phyloP scores from a whole-genome alignment of 2,888 invertebrate genomes.

The Ashinkailepas kermadecensis region DNA sequence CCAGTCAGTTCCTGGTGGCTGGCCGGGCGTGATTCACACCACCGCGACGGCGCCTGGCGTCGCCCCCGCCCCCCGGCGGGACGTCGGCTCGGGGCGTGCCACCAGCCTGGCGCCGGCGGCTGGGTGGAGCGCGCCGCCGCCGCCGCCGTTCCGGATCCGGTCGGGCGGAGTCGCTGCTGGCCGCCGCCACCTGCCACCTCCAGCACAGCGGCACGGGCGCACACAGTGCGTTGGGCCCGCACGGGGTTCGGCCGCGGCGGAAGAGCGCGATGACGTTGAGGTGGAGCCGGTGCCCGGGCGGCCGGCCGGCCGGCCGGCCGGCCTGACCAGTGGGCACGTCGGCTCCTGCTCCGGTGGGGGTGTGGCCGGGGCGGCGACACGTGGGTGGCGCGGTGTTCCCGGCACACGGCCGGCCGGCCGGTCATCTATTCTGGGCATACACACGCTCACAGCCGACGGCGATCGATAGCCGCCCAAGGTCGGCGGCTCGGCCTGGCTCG shows the following conservation, averaged over 20 bases:
- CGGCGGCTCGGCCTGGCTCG: background rate
- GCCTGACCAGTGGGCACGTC: background rate
- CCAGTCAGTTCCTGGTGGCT: background rate
- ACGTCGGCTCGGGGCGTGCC: background rate
- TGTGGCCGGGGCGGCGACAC: background rate
- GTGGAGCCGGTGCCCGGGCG: background rate
- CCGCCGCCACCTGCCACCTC: too few species aligned
- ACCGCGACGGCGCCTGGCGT: background rate
- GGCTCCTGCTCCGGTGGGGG: background rate
- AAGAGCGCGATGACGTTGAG: background rate
- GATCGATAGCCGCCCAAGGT: slow-evolving; percentile 13
- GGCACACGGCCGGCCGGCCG: background rate
- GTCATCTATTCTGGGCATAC: slow-evolving; percentile 23
- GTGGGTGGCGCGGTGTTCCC: background rate
- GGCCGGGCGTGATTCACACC: background rate
- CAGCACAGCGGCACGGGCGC: background rate
- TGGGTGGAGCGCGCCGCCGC: too few species aligned
- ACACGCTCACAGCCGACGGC: slow-evolving; percentile 17
- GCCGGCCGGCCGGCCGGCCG: background rate
- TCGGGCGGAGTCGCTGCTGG: too few species aligned
- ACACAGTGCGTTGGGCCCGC: background rate
- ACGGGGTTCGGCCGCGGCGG: background rate
- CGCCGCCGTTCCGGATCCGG: too few species aligned
- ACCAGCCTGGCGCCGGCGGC: background rate
- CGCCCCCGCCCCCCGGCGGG: background rate